phyloP scores from a whole-genome alignment of 2,888 invertebrate species.

The Baccha elongata region DNA sequence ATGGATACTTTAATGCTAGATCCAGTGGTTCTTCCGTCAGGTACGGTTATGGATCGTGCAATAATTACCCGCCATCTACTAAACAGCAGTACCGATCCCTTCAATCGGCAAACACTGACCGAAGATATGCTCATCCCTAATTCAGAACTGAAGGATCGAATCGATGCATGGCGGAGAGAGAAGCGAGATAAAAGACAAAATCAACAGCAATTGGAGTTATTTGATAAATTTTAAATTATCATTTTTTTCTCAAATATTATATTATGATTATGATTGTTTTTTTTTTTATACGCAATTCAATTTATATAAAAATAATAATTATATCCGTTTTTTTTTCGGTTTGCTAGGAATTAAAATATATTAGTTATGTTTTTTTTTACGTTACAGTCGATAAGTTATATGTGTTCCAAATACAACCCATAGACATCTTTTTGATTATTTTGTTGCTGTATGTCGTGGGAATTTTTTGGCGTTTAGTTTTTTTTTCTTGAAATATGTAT shows the following conservation, averaged over 20 bases:
- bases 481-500: conserved; percentile 32
- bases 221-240: conserved; percentile 78
- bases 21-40: conserved; percentile 95
- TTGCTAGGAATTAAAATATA: conserved; percentile 58
- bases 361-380: conserved; percentile 45
- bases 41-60: conserved; percentile 95
- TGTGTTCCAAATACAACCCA: conserved; percentile 17
- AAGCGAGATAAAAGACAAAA: conserved; percentile 83
- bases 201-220: conserved; percentile 77
- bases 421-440: conserved; percentile 16
- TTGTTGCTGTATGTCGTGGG: conserved; percentile 39
- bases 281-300: conserved; percentile 62
- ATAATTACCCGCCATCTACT: conserved; percentile 96
- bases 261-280: conserved; percentile 26
- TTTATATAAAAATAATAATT: conserved; percentile 44
- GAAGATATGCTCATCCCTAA: conserved; percentile 97
- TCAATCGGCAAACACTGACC: conserved; percentile 96
- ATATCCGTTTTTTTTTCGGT: conserved; percentile 41
- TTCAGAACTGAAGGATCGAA: conserved; percentile 92
- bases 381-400: conserved; percentile 49
- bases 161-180: conserved; percentile 93
- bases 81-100: conserved; percentile 98
- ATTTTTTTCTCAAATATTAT: conserved; percentile 52
- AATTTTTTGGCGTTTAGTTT: conserved; percentile 23
- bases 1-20: conserved; percentile 99